A percentile compares a stretch with the other conserved stretches of the same genome.
Evolutionary conservation across 2,113 vertebrate species (phyloP).

Genomic region (Tachysurus fulvidraco): DNA sequence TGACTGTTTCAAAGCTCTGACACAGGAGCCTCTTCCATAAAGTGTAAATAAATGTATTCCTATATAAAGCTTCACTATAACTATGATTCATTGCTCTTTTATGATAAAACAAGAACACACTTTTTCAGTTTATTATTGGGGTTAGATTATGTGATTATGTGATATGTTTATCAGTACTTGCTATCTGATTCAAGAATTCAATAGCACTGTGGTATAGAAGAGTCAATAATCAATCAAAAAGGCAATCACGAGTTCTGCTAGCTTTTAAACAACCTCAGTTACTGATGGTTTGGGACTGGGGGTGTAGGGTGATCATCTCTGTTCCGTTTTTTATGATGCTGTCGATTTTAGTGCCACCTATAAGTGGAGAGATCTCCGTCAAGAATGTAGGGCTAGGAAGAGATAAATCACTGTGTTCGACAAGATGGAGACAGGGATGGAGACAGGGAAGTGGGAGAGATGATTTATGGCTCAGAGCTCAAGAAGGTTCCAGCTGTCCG

Average conservation of each 20-base stretch:
- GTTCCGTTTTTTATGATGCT: constrained; percentile 39
- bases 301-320: constrained; percentile 25
- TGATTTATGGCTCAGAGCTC: constrained; percentile 42
- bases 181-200: not conserved
- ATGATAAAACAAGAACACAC: not conserved
- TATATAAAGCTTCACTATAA: not conserved
- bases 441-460: constrained; percentile 23
- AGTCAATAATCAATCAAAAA: constrained; percentile 28
- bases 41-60: not conserved
- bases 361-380: constrained; percentile 46
- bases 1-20: not conserved
- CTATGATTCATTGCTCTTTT: too few relatives aligned
- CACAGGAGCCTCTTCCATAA: not conserved
- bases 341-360: constrained; percentile 45
- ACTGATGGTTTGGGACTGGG: not conserved
- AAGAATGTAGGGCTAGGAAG: constrained; percentile 28
- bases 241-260: not conserved
- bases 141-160: not conserved
- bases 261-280: not conserved
- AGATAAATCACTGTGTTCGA: constrained; percentile 53
- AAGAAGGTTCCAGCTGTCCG: constrained; percentile 17
- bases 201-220: not conserved
- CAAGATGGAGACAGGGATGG: constrained; percentile 25
- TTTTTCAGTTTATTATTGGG: not conserved
- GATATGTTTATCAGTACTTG: too few relatives aligned